phyloP scores from a whole-genome alignment of 2,888 invertebrate species.

The Coecobrya sp. region DNA sequence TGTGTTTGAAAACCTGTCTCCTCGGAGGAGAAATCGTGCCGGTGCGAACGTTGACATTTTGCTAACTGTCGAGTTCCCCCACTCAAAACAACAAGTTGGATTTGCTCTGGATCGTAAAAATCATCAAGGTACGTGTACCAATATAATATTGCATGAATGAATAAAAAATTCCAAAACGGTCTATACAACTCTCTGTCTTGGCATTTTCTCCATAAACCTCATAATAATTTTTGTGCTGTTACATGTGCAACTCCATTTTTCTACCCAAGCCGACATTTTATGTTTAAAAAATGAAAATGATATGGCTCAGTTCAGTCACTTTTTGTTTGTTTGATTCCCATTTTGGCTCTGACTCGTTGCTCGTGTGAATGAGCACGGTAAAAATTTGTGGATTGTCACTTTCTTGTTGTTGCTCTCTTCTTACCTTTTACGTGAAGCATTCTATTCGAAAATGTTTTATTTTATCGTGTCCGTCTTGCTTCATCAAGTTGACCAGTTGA shows the following conservation, averaged over 20 bases:
- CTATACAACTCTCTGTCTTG: neutral
- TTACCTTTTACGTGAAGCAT: constrained; percentile 20
- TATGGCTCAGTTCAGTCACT: neutral
- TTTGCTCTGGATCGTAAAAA: constrained; percentile 89
- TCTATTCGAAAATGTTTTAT: neutral
- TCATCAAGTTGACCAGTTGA: neutral
- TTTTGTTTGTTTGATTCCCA: neutral
- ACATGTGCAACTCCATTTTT: constrained; percentile 45
- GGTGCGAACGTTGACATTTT: constrained; percentile 88
- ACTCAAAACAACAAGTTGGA: constrained; percentile 89
- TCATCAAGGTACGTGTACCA: constrained; percentile 89
- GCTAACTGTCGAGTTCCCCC: constrained; percentile 89
- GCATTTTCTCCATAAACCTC: neutral
- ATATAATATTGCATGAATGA: neutral
- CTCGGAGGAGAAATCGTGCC: constrained; percentile 83
- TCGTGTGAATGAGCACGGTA: constrained; percentile 47
- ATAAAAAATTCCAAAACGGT: neutral
- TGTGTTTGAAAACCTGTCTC: constrained; percentile 85
- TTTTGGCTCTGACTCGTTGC: too few relatives aligned
- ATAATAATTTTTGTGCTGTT: too few relatives aligned
- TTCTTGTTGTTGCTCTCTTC: neutral
- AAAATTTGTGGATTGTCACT: constrained; percentile 17
- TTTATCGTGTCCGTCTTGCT: neutral
- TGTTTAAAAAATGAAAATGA: neutral
- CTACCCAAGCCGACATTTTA: constrained; percentile 29